These are phyloP conservation scores for Trachops cirrhosus DNA, from an alignment of 2,797 vertebrate genomes.

Conservation along the genomic window DNA sequence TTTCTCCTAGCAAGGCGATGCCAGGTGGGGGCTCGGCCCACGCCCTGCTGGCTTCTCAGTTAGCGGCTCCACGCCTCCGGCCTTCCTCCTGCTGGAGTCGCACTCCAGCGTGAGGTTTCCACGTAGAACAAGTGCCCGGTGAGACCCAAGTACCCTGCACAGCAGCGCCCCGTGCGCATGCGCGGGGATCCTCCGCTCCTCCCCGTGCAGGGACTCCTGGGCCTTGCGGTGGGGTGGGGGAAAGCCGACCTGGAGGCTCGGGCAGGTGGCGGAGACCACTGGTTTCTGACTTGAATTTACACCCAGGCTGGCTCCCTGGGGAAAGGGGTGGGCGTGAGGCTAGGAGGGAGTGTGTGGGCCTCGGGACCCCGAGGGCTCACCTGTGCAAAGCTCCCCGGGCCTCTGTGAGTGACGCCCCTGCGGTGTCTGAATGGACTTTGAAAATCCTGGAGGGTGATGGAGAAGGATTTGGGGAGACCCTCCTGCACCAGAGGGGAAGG, in stretches of 20 bases:
- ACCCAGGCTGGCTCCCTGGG: neutral
- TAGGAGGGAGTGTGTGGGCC: too few species aligned
- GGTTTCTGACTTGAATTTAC: neutral
- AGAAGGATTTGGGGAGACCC: neutral
- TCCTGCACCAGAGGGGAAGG: neutral
- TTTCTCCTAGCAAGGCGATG: neutral
- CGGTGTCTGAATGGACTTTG: neutral
- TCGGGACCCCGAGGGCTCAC: neutral
- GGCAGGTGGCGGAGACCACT: neutral
- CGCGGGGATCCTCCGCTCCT: neutral
- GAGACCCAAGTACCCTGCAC: neutral
- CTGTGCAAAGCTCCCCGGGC: neutral
- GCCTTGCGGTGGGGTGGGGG: rapidly evolving
- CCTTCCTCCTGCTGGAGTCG: too few species aligned
- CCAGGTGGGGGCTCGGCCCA: neutral
- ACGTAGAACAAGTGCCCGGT: neutral
- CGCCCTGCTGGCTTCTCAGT: neutral
- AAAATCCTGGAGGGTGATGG: neutral
- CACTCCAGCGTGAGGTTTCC: neutral
- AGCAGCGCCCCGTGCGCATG: neutral
- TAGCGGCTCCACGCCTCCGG: rapidly evolving
- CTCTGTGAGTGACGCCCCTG: neutral
- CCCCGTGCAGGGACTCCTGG: rapidly evolving
- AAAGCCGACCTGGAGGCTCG: neutral
- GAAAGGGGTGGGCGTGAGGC: neutral